Conservation (phyloP, 1,140 invertebrate species). For the Heliconius himera region DNA sequence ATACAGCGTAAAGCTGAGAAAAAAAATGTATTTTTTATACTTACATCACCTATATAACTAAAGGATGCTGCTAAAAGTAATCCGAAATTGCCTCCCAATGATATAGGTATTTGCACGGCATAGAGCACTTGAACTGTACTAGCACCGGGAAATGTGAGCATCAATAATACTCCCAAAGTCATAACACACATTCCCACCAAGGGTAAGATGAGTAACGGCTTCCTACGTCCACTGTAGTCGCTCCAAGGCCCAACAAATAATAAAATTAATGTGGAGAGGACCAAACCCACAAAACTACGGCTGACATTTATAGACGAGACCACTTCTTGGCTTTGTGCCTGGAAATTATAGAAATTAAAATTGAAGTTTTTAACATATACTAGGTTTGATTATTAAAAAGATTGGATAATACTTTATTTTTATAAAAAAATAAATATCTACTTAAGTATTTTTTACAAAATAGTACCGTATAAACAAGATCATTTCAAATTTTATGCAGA, state of each 20-base stretch:
- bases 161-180: slow-evolving; percentile 62
- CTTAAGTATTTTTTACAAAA: no score
- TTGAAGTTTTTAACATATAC: no score
- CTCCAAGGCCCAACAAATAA: slow-evolving; percentile 78
- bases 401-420: background rate
- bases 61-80: slow-evolving; percentile 69
- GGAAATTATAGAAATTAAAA: slow-evolving; percentile 45
- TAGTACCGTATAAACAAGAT: no score
- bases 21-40: slow-evolving; percentile 48
- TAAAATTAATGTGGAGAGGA: slow-evolving; percentile 67
- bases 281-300: slow-evolving; percentile 69
- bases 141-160: slow-evolving; percentile 71
- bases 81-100: slow-evolving; percentile 75
- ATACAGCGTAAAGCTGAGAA: background rate
- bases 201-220: slow-evolving; percentile 73
- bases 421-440: no score
- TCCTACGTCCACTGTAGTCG: slow-evolving; percentile 76
- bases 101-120: slow-evolving; percentile 75
- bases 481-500: no score
- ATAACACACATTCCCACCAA: slow-evolving; percentile 72
- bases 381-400: background rate
- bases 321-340: slow-evolving; percentile 72
- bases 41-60: slow-evolving; percentile 76
- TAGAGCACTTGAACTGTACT: slow-evolving; percentile 56
- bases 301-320: slow-evolving; percentile 70